Evolutionary conservation across 2,797 vertebrate species (phyloP).

Genomic region (Orestias chungarensis): DNA sequence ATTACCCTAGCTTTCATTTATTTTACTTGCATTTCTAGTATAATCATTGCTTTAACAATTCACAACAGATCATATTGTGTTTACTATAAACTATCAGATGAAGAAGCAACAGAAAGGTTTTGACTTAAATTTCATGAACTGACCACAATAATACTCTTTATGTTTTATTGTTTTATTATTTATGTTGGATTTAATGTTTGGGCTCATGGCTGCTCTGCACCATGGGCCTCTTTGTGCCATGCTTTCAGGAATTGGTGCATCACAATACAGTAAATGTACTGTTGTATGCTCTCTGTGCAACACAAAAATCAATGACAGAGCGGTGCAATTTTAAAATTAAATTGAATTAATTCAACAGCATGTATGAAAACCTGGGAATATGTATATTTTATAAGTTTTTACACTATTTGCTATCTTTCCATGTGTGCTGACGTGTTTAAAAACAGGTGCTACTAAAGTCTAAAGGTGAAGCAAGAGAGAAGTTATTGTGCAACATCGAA

Average conservation of each 20-base stretch:
- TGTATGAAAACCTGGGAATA: neutral
- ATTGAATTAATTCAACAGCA: neutral
- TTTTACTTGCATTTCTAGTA: neutral
- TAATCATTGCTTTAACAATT: neutral
- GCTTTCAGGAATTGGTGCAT: neutral
- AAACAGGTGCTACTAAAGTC: neutral
- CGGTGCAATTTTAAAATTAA: neutral
- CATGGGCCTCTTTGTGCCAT: neutral
- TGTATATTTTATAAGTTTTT: neutral
- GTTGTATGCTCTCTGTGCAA: neutral
- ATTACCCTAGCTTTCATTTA: neutral
- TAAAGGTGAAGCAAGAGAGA: neutral
- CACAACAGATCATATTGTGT: neutral
- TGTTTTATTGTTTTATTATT: neutral
- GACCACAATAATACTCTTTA: neutral
- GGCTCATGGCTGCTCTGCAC: neutral
- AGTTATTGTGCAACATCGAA: neutral
- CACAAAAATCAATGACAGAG: neutral
- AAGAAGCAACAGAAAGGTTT: neutral
- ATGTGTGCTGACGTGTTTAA: neutral
- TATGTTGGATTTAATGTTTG: neutral
- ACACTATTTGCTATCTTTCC: neutral
- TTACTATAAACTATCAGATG: neutral
- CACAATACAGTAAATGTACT: neutral
- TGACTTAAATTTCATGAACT: neutral